These are phyloP conservation scores for Antechinus flavipes DNA, from an alignment of 2,113 vertebrate species.

Conservation along the genomic window DNA sequence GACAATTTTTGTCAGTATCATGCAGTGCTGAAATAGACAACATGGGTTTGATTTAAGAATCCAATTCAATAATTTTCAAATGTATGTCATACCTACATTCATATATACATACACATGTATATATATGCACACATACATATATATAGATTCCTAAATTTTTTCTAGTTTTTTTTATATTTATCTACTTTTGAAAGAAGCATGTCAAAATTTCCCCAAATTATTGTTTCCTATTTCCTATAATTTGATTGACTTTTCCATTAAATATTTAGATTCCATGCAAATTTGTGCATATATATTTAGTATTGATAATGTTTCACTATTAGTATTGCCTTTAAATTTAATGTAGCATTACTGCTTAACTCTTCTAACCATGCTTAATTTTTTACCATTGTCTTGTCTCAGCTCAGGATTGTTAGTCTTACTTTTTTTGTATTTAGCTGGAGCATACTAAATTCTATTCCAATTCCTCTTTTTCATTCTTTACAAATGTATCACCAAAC, in stretches of 20 bases:
- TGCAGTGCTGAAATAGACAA: neutral
- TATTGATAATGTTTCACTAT: neutral
- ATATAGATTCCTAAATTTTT: neutral
- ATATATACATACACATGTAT: too few relatives aligned
- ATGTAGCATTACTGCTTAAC: neutral
- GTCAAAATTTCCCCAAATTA: neutral
- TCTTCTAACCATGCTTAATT: neutral
- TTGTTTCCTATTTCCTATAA: neutral
- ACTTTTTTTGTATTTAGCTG: neutral
- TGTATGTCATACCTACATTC: neutral
- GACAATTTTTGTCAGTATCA: neutral
- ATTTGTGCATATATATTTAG: neutral
- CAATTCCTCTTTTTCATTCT: neutral
- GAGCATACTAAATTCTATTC: neutral
- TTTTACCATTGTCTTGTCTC: neutral
- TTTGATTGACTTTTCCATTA: neutral
- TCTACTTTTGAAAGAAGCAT: neutral
- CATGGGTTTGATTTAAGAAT: neutral
- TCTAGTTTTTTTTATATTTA: neutral
- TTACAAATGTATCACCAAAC: neutral
- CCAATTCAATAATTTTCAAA: slow-evolving; percentile 1
- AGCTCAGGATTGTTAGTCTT: neutral
- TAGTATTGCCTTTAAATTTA: neutral
- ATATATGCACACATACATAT: too few relatives aligned
- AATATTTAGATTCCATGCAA: neutral